Base-by-base conservation (phyloP, 2,888 invertebrate genomes). In the Chalcosyrphus nemorum region DNA sequence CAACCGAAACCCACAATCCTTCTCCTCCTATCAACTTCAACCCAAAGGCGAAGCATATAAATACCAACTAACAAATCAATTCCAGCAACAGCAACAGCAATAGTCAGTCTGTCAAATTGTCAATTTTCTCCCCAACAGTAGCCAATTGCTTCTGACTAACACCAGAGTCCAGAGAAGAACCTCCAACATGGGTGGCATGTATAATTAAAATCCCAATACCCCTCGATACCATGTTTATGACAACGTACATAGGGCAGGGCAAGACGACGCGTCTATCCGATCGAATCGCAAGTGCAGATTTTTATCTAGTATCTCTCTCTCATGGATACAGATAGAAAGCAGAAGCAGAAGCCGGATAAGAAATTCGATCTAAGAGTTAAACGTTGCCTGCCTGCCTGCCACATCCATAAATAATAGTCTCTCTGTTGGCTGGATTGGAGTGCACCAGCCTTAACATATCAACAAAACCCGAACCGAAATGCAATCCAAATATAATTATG, bases 401-500 rank as follows among this genome's bases (percentile, higher is more conserved):
- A 65, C 59, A 59, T 81, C 57, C 71, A 81, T 81, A 81, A 81
- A 76, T 81, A 81, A 76, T 76, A 54, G 56, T 29, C 24, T 17
- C 47, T 24, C 24, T n/a, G n/a, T n/a, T n/a, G n/a, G n/a, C n/a
- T 29, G 13, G 57, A n/a, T n/a, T 43, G 57, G 57, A 65, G 27
- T 35, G n/a, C 35, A 19, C 24, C 13, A 21, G 43, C 57, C 63
- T 41, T 43, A 11, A 68, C 72, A 66, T 66, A 76, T 76, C 71
- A 52, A 52, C 71, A 2, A 50, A 75, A 43, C 32, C 63, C 43
- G 7, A 76, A 71, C 70, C 59, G 32, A 77, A 82, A 68, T 68
- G 38, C 59, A 82, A 66, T 74, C 61, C 78, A 65, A 78, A 74
- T 78, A 78, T 84, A 84, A 84, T 84, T 84, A 84, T 84, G 84